Evolutionary conservation across 2,113 vertebrate species (phyloP), one percentile per base, ranked within the genome.

Genomic region (Elachura formosa): DNA sequence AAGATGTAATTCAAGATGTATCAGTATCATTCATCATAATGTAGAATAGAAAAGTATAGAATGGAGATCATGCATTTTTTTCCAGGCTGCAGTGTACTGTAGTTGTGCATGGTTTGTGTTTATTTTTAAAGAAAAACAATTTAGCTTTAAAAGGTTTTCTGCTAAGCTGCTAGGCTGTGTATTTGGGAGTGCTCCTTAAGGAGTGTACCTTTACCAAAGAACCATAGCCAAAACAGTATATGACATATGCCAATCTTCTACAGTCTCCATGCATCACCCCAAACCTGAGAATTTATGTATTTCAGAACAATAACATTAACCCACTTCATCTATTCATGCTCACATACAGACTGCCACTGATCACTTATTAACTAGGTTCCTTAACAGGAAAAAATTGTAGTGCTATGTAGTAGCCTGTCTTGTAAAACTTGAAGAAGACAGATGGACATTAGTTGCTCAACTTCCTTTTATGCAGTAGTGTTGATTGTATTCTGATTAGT

Each of bases 211-310:
- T 78, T 64, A 31, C 22, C 21, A 78, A 12, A 67, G 4, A 84
- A 43, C 67, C 48, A 45, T 46, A 67, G 38, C 8, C 28, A 56
- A 66, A 87, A 68, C 12, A 6, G 0, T n/a, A 0, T 33, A 55
- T 48, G 2, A 41, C 5, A 36, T 20, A 63, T 17, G 5, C 5
- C 0, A 0, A 40, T 72, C 72, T 75, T 48, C 33, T 73, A 28
- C 22, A 59, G 2, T 40, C 6, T 68, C 38, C 17, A 36, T 12
- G 3, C 28, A 58, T 11, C 2, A 23, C 8, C 5, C 12, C 8
- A 69, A 69, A 82, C 18, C 5, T 31, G 29, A 87, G 26, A 63
- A 68, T 73, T 81, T 40, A 36, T 46, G 5, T 59, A 73, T 73
- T 84, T 5, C 6, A 29, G 17, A 22, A n/a, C 45, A 66, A 7